Conservation (phyloP, 2,888 invertebrate species). For the Drosophila falleni region DNA sequence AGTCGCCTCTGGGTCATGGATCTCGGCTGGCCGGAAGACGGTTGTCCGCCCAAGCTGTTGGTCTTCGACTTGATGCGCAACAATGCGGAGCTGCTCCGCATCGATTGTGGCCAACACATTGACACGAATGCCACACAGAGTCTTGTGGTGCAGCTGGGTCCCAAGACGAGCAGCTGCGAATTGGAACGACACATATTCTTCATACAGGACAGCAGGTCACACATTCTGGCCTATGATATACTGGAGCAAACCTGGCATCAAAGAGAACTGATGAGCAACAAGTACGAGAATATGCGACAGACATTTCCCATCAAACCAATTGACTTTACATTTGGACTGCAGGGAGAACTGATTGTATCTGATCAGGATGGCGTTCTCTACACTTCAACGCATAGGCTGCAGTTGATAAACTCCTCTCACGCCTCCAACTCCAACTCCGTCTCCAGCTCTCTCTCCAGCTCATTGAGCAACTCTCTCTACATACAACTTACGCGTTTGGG, state of each 20-base stretch:
- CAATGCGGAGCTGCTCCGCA: conserved; percentile 78
- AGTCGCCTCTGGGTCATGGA: conserved; percentile 83
- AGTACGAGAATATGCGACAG: conserved; percentile 72
- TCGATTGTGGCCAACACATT: conserved; percentile 77
- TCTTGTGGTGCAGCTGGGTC: conserved; percentile 74
- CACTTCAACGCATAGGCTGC: conserved; percentile 41
- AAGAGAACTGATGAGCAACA: conserved; percentile 64
- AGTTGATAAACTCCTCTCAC: conserved; percentile 5
- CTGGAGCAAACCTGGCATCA: conserved; percentile 80
- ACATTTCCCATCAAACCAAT: conserved; percentile 75
- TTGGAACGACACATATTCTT: conserved; percentile 82
- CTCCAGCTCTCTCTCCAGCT: not conserved
- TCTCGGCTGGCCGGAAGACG: conserved; percentile 64
- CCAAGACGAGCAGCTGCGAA: conserved; percentile 67
- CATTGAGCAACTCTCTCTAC: not conserved
- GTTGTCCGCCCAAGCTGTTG: conserved; percentile 79
- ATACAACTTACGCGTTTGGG: conserved; percentile 71
- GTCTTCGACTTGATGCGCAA: conserved; percentile 82
- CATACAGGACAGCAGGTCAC: conserved; percentile 62
- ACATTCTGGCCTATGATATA: conserved; percentile 79
- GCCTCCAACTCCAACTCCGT: not conserved
- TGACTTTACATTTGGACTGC: conserved; percentile 78
- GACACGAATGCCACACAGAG: conserved; percentile 48
- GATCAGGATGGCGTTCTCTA: conserved; percentile 80
- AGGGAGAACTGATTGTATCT: conserved; percentile 74